Conservation (phyloP, 23 tunicate species). For the Corella eumyota region DNA sequence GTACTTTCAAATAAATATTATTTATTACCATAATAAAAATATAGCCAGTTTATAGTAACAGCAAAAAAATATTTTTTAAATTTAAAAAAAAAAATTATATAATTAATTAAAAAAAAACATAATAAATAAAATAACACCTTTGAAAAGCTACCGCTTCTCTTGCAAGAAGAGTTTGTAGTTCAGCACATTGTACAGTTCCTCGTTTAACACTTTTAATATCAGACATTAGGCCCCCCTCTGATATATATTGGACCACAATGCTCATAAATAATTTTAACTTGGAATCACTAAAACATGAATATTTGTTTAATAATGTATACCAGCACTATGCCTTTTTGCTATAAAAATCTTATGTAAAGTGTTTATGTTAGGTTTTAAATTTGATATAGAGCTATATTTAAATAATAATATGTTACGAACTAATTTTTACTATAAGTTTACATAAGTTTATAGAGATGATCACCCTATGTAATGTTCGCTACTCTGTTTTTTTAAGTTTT, state of each 20-base stretch:
- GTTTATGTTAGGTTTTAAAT: not conserved
- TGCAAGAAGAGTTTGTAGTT: slow-evolving; percentile 64
- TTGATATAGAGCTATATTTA: no score
- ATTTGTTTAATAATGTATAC: not conserved
- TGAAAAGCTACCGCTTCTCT: slow-evolving; percentile 79
- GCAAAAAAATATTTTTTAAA: not conserved
- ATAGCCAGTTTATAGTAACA: not conserved
- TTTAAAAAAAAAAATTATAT: not conserved
- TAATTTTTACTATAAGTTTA: no score
- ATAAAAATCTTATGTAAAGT: no score
- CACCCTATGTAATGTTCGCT: no score
- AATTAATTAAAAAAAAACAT: not conserved
- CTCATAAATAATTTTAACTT: slow-evolving; percentile 13
- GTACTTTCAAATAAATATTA: not conserved
- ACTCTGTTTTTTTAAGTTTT: no score
- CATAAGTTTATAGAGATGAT: no score
- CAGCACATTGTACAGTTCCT: slow-evolving; percentile 49
- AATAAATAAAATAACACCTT: slow-evolving; percentile 15
- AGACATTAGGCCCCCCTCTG: slow-evolving; percentile 24
- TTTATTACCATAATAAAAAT: not conserved
- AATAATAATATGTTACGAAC: no score
- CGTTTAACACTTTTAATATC: slow-evolving; percentile 26
- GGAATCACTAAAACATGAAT: slow-evolving; percentile 9
- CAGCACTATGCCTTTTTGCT: not conserved
- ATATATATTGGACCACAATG: slow-evolving; percentile 18